Base-by-base conservation (phyloP, 2,888 invertebrate species). In the Plebejus argus region DNA sequence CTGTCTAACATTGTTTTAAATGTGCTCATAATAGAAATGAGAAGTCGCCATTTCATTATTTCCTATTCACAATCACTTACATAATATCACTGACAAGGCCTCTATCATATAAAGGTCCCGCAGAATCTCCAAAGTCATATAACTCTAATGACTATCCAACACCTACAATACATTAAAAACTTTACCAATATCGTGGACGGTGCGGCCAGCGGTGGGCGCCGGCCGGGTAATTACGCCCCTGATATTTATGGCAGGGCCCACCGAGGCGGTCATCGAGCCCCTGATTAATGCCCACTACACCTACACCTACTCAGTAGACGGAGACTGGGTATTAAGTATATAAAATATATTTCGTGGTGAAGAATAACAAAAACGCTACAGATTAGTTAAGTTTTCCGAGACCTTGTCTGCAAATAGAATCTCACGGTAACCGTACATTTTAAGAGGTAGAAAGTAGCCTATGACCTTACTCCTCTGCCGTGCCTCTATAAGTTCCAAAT, bases 181-280 rank as follows among this genome's bases (percentile, higher is more conserved):
- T 66, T 66, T 66, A 33, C 66, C 28, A 66, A 66, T 66, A 66
- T 28, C 66, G 28, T 1, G 28, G 66, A 33, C 66, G 28, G 12
- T 28, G 66, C 15, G 18, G 66, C 15, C 66, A 12, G 66, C 66
- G 20, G 66, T 66, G 66, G 66, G 66, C 66, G 23, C 23, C n/a
- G 58, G 58, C 58, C 66, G 66, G 61, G 66, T 77, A 77, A 77
- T 77, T 77, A 77, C 35, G 56, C 56, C 56, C 23, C 20, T 49
- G 72, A 77, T 77, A 77, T 77, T 77, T 77, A 77, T 77, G 33
- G 77, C 71, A 39, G 71, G n/a, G 71, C 70, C 77, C 71, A n/a
- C 70, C 70, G 76, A 71, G 70, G 20, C 33, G 77, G 77, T 56
- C 71, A 70, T 77, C 71, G 71, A 56, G 56, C 70, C 15, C 1